phyloP scores from a whole-genome alignment of 2,113 vertebrate species.

The Laterallus jamaicensis region DNA sequence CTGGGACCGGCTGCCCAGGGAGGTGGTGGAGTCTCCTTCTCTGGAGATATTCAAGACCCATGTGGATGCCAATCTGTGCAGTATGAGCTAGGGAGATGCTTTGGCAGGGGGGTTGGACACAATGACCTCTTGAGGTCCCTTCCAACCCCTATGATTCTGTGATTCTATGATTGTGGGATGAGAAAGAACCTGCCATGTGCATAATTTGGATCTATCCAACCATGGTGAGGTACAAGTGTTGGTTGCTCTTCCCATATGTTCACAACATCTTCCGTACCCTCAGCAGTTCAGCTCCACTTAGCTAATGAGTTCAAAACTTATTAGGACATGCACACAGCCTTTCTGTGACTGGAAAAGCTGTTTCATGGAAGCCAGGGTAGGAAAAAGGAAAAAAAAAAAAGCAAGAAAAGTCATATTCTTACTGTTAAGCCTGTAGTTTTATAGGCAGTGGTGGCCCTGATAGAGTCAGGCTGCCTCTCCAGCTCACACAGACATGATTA shows the following conservation, averaged over 20 bases:
- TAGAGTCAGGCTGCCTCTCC: neutral
- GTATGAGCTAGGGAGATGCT: too few species aligned
- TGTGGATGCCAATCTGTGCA: too few species aligned
- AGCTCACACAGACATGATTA: neutral
- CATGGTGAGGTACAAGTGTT: neutral
- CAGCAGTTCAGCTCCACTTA: neutral
- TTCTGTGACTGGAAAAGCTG: rapidly evolving
- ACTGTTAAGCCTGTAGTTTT: neutral
- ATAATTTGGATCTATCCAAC: neutral
- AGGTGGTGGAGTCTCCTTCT: too few species aligned
- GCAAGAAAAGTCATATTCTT: neutral
- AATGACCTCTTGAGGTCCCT: too few species aligned
- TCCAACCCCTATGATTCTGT: too few species aligned
- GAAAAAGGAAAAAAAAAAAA: neutral
- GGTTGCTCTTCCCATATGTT: too few species aligned
- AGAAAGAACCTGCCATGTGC: neutral
- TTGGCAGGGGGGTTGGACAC: too few species aligned
- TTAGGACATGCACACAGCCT: neutral
- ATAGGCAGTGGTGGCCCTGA: neutral
- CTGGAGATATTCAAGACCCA: too few species aligned
- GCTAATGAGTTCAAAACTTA: neutral
- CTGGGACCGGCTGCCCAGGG: too few species aligned
- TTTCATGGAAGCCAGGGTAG: neutral
- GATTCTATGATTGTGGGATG: neutral
- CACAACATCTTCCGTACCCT: neutral